Evolutionary conservation across 2,113 vertebrate species (phyloP).

Genomic region (Nesoenas mayeri): DNA sequence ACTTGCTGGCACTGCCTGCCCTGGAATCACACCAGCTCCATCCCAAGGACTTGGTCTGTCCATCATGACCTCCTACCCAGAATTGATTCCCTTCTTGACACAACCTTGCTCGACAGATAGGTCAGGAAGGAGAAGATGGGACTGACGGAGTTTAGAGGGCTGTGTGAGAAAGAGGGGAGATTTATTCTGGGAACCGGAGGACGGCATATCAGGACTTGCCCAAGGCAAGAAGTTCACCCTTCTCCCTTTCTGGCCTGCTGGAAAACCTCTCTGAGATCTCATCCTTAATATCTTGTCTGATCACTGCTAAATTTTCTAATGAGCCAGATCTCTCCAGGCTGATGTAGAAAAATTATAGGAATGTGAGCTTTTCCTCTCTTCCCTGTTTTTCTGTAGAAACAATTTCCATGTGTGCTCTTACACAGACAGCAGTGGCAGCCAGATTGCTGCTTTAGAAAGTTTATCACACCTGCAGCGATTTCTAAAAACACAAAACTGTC

Average conservation of each 20-base stretch:
- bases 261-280: neutral
- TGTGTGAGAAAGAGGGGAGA: neutral
- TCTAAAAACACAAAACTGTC: neutral
- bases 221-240: neutral
- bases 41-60: neutral
- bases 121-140: neutral
- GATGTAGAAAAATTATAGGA: neutral
- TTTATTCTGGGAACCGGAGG: neutral
- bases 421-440: neutral
- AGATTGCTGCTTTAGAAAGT: neutral
- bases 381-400: neutral
- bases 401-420: neutral
- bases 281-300: neutral
- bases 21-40: fast-evolving
- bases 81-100: neutral
- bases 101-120: neutral
- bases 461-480: neutral
- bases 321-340: neutral
- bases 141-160: neutral
- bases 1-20: neutral
- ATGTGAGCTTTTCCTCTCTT: neutral
- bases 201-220: neutral
- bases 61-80: neutral
- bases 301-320: neutral
- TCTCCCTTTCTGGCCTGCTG: neutral